phyloP scores from a whole-genome alignment of 2,888 invertebrate genomes.

The Synergus japonicus region DNA sequence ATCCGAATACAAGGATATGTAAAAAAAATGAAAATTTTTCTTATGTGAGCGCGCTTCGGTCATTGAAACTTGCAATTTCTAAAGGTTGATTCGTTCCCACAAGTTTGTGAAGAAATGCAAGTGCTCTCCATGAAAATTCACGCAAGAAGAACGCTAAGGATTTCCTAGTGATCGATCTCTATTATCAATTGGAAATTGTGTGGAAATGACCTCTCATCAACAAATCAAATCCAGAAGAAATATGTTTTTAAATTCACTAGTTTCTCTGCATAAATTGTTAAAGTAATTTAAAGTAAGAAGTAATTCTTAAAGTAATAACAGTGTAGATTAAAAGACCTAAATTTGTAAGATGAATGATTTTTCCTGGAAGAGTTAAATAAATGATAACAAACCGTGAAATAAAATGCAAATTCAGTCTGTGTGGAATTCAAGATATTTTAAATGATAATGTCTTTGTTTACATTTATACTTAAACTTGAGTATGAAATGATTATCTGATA shows the following conservation, averaged over 20 bases:
- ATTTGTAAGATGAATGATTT: neutral
- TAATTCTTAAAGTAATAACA: neutral
- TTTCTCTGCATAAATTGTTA: neutral
- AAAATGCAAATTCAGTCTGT: neutral
- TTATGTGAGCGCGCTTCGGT: conserved; percentile 15
- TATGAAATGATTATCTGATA: conserved; percentile 20
- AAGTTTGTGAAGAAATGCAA: conserved; percentile 21
- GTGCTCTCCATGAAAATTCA: conserved; percentile 15
- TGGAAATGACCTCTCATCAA: neutral
- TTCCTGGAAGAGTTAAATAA: neutral
- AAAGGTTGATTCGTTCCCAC: conserved; percentile 40
- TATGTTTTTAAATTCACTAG: neutral
- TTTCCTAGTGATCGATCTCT: neutral
- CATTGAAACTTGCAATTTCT: conserved; percentile 12
- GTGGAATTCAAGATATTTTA: neutral
- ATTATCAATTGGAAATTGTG: neutral
- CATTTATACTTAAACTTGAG: neutral
- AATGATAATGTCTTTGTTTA: conserved; percentile 14
- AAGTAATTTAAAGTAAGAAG: neutral
- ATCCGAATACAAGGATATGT: neutral
- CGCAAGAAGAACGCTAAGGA: neutral
- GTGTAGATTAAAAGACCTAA: too few species aligned
- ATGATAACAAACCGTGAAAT: neutral
- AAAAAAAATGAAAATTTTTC: neutral
- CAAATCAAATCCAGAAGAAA: neutral